phyloP scores from a whole-genome alignment of 2,797 vertebrate species.

The Malacoraja senta region DNA sequence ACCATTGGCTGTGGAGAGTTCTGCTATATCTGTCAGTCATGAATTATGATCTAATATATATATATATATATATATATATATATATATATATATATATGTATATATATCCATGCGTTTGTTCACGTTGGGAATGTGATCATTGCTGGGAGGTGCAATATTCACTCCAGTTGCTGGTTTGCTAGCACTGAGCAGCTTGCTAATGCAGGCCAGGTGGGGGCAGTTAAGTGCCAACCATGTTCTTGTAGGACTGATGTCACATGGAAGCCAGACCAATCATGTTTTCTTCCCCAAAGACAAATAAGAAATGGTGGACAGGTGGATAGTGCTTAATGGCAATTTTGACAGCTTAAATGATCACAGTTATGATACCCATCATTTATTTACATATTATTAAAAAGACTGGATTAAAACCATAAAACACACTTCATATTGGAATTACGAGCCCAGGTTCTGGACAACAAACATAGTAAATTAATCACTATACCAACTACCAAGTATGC shows the following conservation, averaged over 20 bases:
- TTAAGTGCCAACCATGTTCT: background rate
- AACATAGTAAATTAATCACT: background rate
- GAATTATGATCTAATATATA: background rate
- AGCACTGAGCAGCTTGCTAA: background rate
- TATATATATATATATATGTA: no score
- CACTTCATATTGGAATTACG: background rate
- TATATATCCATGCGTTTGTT: background rate
- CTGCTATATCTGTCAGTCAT: background rate
- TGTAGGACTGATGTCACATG: background rate
- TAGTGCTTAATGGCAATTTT: background rate
- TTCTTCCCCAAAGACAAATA: background rate
- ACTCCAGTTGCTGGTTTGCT: background rate
- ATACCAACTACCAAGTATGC: background rate
- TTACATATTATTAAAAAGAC: background rate
- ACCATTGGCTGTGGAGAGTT: background rate
- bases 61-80: background rate
- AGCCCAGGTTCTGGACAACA: background rate
- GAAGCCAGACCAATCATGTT: background rate
- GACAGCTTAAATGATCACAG: background rate
- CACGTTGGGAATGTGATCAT: background rate
- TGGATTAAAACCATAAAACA: background rate
- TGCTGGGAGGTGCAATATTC: background rate
- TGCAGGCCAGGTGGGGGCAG: background rate
- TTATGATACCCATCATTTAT: background rate
- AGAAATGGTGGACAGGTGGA: no score